phyloP scores from a whole-genome alignment of 2,888 invertebrate species.

The Scaptomyza caliginosa region DNA sequence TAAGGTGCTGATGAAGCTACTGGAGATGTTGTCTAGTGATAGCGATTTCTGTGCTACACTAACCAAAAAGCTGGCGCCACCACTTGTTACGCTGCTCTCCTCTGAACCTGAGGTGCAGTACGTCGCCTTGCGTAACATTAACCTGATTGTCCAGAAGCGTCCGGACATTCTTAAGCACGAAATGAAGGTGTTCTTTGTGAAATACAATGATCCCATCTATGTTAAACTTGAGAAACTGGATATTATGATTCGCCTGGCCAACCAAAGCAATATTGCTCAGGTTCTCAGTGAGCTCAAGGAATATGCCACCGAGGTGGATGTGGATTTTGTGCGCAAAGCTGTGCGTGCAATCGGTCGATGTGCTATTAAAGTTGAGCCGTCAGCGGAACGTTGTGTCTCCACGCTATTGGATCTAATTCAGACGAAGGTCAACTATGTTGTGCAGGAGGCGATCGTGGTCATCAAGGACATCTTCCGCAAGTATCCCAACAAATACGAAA shows the following conservation, averaged over 20 bases:
- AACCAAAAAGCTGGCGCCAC: conserved; percentile 99
- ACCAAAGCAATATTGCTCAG: conserved; percentile 98
- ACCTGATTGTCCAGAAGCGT: conserved; percentile 99
- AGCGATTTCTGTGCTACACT: conserved; percentile 96
- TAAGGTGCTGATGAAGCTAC: conserved; percentile 98
- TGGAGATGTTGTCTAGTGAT: conserved; percentile 97
- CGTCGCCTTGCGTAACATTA: conserved; percentile 98
- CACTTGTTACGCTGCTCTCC: conserved; percentile 97
- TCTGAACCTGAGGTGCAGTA: conserved; percentile 99
- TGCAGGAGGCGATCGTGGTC: conserved; percentile 99
- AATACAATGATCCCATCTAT: conserved; percentile 99
- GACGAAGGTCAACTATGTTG: conserved; percentile 99
- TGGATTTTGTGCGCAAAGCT: conserved; percentile 99
- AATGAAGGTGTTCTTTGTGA: conserved; percentile 99
- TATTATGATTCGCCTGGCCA: conserved; percentile 99
- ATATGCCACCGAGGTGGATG: conserved; percentile 99
- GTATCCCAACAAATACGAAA: conserved; percentile 99
- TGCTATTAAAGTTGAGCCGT: conserved; percentile 99
- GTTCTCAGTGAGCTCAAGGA: conserved; percentile 99
- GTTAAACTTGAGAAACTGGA: conserved; percentile 99
- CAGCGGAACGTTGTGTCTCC: conserved; percentile 98
- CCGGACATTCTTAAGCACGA: conserved; percentile 99
- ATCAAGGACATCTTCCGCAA: conserved; percentile 99
- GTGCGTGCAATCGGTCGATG: conserved; percentile 99
- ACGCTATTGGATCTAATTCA: conserved; percentile 98